A percentile compares a stretch with the other conserved stretches of the same genome.
These are phyloP conservation scores for Lacanobia wlatinum DNA, from an alignment of 2,888 invertebrate species.

Conservation along the genomic window DNA sequence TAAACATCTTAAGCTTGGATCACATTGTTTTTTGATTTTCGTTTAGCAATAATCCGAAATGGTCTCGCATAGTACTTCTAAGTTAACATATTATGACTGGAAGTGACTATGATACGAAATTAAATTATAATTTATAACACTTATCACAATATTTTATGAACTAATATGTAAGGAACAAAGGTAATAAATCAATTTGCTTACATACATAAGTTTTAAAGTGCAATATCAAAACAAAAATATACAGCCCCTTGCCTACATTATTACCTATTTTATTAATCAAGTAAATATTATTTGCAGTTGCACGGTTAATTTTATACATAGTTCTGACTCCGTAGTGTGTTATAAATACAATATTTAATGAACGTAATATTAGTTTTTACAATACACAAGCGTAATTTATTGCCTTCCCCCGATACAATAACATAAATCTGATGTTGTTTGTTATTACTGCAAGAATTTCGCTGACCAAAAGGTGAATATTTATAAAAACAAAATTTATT, in stretches of 20 bases:
- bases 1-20: constrained; percentile 81
- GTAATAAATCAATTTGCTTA: constrained; percentile 73
- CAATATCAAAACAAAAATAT: constrained; percentile 70
- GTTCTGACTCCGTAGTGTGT: constrained; percentile 61
- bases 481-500: constrained; percentile 26
- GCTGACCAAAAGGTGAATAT: constrained; percentile 33
- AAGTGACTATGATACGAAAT: constrained; percentile 89
- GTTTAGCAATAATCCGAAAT: constrained; percentile 78
- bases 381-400: constrained; percentile 93
- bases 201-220: constrained; percentile 69
- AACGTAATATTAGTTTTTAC: constrained; percentile 83
- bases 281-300: constrained; percentile 66
- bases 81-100: constrained; percentile 90
- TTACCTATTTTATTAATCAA: constrained; percentile 55
- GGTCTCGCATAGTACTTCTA: constrained; percentile 83
- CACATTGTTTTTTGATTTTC: constrained; percentile 82
- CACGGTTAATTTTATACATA: constrained; percentile 61
- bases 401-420: constrained; percentile 92
- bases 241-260: constrained; percentile 76
- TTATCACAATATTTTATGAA: constrained; percentile 87
- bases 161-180: constrained; percentile 85
- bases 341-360: constrained; percentile 65
- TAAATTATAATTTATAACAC: constrained; percentile 82
- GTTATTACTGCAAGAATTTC: constrained; percentile 45
- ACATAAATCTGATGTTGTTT: constrained; percentile 74